A percentile compares a stretch with the other conserved stretches of the same genome.
These are phyloP conservation scores for Paguma larvata DNA, from an alignment of 2,797 vertebrate species.

Conservation along the genomic window DNA sequence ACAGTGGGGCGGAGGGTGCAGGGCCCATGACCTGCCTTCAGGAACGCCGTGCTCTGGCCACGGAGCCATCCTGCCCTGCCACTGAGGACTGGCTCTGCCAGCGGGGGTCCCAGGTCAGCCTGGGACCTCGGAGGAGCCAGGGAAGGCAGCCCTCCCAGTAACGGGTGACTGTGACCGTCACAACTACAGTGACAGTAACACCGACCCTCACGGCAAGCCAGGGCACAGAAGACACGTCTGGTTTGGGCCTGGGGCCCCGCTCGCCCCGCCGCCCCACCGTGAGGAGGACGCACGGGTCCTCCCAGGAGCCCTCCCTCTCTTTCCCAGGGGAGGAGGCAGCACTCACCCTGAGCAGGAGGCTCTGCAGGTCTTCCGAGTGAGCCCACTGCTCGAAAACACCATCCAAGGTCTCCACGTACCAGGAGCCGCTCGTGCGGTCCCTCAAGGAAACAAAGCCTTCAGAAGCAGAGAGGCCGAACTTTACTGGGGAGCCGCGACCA, in stretches of 20 bases:
- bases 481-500: rapidly evolving
- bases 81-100: not conserved
- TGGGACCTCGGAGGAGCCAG: not conserved
- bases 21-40: not conserved
- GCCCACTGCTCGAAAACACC: slow-evolving; percentile 90
- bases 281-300: not conserved
- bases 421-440: slow-evolving; percentile 90
- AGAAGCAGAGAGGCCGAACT: not conserved
- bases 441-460: slow-evolving; percentile 98
- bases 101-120: not conserved
- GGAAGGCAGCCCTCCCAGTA: not conserved
- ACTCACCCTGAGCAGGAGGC: slow-evolving; percentile 93
- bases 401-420: slow-evolving; percentile 95
- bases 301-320: not conserved
- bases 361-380: slow-evolving; percentile 89
- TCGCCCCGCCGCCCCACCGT: not conserved
- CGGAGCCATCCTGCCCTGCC: not conserved
- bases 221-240: not conserved
- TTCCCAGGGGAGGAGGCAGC: not conserved
- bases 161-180: not conserved
- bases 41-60: not conserved
- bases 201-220: not conserved
- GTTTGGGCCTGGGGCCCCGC: not conserved
- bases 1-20: rapidly evolving
- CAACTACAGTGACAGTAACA: not conserved